A percentile compares a stretch with the other conserved stretches of the same genome.
phyloP scores from a whole-genome alignment of 2,113 vertebrate species.

The Nothobranchius furzeri region DNA sequence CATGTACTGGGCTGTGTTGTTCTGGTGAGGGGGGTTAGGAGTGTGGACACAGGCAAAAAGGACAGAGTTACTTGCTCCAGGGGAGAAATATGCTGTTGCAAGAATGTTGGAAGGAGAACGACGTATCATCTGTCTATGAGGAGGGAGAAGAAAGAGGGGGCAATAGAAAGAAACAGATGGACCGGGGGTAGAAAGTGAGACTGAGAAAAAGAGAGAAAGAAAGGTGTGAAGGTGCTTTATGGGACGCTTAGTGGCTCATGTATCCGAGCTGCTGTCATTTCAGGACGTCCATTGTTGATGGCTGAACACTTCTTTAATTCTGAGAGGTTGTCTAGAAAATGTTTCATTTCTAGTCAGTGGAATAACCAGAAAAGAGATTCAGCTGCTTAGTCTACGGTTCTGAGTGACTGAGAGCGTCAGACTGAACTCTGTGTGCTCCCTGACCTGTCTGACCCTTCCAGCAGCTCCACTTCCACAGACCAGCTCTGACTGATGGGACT shows the following conservation, averaged over 20 bases:
- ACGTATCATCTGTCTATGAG: conserved; percentile 69
- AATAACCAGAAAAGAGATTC: conserved; percentile 17
- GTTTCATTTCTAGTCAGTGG: conserved; percentile 3
- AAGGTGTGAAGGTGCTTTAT: conserved; percentile 71
- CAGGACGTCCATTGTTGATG: conserved; percentile 64
- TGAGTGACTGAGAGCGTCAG: conserved; percentile 24
- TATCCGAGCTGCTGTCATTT: conserved; percentile 68
- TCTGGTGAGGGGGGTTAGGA: conserved; percentile 25
- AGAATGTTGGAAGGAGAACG: conserved; percentile 68
- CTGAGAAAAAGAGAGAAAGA: conserved; percentile 40
- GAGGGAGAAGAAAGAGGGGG: conserved; percentile 4
- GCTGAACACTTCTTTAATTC: conserved; percentile 42
- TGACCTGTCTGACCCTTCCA: conserved; percentile 67
- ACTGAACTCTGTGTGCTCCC: conserved; percentile 59
- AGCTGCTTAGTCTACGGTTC: conserved; percentile 34
- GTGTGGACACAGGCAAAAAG: conserved; percentile 59
- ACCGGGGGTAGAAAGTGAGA: conserved; percentile 53
- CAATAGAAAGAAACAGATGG: conserved; percentile 67
- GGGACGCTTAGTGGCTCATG: conserved; percentile 68
- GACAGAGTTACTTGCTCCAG: conserved; percentile 77
- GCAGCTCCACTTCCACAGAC: conserved; percentile 57
- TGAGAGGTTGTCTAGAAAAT: not conserved
- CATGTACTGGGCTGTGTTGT: conserved; percentile 63
- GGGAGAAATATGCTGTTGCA: conserved; percentile 63
- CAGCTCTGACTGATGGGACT: conserved; percentile 55